A percentile compares a stretch with the other conserved stretches of the same genome.
phyloP scores from a whole-genome alignment of 2,888 invertebrate species.

The Agonopterix subpropinquella region DNA sequence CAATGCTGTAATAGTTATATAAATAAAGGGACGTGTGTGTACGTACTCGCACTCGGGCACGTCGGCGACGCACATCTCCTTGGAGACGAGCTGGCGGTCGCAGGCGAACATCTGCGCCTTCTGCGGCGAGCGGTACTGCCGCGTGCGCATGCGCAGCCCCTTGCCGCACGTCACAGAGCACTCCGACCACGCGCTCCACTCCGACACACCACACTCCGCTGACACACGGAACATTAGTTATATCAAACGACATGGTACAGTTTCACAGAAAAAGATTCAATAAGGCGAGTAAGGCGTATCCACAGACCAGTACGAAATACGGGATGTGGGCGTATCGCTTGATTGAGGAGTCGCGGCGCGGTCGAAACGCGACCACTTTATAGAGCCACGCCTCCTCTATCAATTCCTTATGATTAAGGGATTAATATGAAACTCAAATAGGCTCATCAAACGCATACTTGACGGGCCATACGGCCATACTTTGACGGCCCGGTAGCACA shows the following conservation, averaged over 20 bases:
- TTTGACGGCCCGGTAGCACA: too few relatives aligned
- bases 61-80: constrained; percentile 92
- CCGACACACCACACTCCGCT: constrained; percentile 88
- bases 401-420: too few relatives aligned
- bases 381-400: too few relatives aligned
- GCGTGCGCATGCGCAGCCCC: constrained; percentile 86
- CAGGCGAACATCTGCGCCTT: constrained; percentile 83
- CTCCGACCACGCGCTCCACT: constrained; percentile 85
- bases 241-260: too few relatives aligned
- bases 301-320: neutral
- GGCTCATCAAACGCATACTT: too few relatives aligned
- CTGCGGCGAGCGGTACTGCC: constrained; percentile 81
- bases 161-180: constrained; percentile 93
- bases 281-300: too few relatives aligned
- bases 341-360: too few relatives aligned
- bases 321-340: too few relatives aligned
- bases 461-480: too few relatives aligned
- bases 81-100: constrained; percentile 84
- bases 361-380: too few relatives aligned
- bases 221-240: constrained; percentile 1
- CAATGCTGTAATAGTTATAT: too few relatives aligned
- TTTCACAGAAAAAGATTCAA: neutral
- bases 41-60: constrained; percentile 85
- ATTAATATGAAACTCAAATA: too few relatives aligned
- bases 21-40: neutral